Evolutionary conservation across 2,888 invertebrate genomes (phyloP).

Genomic region (Cybosia mesomella): DNA sequence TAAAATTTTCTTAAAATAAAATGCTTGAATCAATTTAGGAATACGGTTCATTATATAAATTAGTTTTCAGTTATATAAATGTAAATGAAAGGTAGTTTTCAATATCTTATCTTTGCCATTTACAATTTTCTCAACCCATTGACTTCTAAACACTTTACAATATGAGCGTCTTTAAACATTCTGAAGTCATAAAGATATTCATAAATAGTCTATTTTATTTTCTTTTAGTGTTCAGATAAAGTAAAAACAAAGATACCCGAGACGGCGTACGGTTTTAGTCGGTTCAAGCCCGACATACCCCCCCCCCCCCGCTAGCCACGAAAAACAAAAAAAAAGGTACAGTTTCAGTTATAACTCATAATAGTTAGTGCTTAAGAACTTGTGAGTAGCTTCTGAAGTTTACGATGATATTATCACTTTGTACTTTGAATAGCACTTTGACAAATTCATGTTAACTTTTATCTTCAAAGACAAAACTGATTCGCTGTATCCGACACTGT

Average conservation of each 20-base stretch:
- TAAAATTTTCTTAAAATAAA: too few relatives aligned
- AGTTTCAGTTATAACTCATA: slow-evolving; percentile 53
- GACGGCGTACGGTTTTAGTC: too few relatives aligned
- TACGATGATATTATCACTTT: neutral
- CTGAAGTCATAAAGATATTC: slow-evolving; percentile 44
- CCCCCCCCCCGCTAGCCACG: too few relatives aligned
- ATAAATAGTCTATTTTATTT: slow-evolving; percentile 56
- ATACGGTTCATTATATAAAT: too few relatives aligned
- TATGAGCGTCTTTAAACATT: slow-evolving; percentile 12
- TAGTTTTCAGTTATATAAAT: neutral
- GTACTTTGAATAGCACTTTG: neutral
- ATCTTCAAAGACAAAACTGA: neutral
- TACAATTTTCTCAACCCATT: slow-evolving; percentile 5
- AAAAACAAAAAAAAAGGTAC: too few relatives aligned
- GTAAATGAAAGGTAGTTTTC: neutral
- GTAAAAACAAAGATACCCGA: slow-evolving; percentile 61
- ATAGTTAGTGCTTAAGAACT: slow-evolving; percentile 26
- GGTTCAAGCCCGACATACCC: too few relatives aligned
- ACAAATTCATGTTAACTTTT: neutral
- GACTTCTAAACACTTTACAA: slow-evolving; percentile 15
- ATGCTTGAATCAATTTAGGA: neutral
- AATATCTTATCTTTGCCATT: neutral
- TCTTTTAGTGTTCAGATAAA: slow-evolving; percentile 24
- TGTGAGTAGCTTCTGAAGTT: neutral
- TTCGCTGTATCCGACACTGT: neutral